phyloP scores from a whole-genome alignment of 2,888 invertebrate species.

The Sphecodes monilicornis region DNA sequence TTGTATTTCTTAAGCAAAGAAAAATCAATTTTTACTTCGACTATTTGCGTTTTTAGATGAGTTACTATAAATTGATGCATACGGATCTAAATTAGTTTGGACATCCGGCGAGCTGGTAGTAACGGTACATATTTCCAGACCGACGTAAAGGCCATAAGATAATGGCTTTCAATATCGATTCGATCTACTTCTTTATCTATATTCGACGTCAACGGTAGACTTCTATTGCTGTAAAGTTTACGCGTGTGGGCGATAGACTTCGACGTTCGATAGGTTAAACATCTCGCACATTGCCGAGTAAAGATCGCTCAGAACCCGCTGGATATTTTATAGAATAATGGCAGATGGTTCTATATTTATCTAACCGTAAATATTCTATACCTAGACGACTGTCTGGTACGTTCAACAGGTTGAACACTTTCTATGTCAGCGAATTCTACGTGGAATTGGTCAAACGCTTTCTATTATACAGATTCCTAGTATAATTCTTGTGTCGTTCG shows the following conservation, averaged over 20 bases:
- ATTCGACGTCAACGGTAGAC: not conserved
- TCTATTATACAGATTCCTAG: not conserved
- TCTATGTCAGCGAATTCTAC: not conserved
- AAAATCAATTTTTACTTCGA: not conserved
- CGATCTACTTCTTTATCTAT: not conserved
- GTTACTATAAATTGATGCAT: too few relatives aligned
- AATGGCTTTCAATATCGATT: not conserved
- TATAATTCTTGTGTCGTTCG: not conserved
- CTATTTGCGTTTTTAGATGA: not conserved
- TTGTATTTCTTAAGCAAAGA: too few relatives aligned
- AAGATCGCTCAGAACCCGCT: not conserved
- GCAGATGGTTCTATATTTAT: not conserved
- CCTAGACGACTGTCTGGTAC: not conserved
- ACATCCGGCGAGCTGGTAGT: not conserved
- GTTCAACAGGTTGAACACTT: constrained; percentile 7
- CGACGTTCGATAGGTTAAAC: not conserved
- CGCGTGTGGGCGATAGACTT: not conserved
- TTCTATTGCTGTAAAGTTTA: not conserved
- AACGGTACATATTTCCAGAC: not conserved
- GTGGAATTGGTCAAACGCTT: not conserved
- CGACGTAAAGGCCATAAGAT: not conserved
- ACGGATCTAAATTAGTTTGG: not conserved
- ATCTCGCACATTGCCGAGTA: not conserved
- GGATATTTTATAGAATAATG: not conserved
- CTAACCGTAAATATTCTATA: not conserved